These are phyloP conservation scores for Orussus abietinus DNA, from an alignment of 1,140 invertebrate genomes.

Conservation along the genomic window DNA sequence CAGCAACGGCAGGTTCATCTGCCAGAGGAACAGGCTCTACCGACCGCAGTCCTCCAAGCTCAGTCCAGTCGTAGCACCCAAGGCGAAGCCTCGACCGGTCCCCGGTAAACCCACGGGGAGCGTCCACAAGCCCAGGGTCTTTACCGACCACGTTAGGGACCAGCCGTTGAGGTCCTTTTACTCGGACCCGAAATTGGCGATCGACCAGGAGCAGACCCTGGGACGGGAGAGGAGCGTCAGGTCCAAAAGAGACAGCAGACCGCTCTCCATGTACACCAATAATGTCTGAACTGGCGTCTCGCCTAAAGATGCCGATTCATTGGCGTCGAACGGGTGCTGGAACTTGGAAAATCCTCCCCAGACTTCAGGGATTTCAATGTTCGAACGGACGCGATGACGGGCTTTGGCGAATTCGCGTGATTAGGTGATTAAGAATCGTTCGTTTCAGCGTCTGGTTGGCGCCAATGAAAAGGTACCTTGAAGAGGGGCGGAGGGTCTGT, in stretches of 20 bases:
- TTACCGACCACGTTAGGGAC: conserved; percentile 40
- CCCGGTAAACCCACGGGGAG: conserved; percentile 15
- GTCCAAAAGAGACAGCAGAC: conserved; percentile 34
- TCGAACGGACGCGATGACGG: too few species aligned
- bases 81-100: conserved; percentile 20
- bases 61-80: conserved; percentile 33
- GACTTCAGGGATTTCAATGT: too few species aligned
- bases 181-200: conserved; percentile 40
- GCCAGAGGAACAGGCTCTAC: conserved; percentile 31
- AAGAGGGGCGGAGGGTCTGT: too few species aligned
- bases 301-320: too few species aligned
- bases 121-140: conserved; percentile 32
- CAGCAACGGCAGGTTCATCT: conserved; percentile 21
- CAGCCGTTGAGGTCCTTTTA: conserved; percentile 39
- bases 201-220: conserved; percentile 25
- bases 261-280: conserved; percentile 38
- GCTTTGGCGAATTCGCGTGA: too few species aligned
- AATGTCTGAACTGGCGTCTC: conserved; percentile 31
- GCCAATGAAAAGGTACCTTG: too few species aligned
- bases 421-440: too few species aligned
- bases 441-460: too few species aligned
- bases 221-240: conserved; percentile 13
- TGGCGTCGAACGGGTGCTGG: too few species aligned
- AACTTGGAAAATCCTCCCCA: too few species aligned
- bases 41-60: conserved; percentile 27